Evolutionary conservation across 2,888 invertebrate genomes (phyloP), one percentile per base, ranked within the genome.

Genomic region (Tachina grossa): DNA sequence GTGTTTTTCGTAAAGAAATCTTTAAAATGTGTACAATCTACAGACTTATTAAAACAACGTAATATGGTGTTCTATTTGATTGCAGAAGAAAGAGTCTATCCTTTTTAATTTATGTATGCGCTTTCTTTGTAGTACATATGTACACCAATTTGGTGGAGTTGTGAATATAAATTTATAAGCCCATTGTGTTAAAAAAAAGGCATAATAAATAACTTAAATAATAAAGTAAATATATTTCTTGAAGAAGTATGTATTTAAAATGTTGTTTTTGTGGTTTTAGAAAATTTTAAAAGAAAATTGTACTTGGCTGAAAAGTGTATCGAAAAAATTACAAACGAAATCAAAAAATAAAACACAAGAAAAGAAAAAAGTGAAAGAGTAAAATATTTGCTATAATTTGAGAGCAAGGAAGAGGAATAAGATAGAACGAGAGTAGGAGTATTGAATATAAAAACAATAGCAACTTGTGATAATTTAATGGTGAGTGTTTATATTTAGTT

Each of bases 331-430:
- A 31, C 6, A 14, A 66, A 39, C 9, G 71, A 10, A 10, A 43
- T 51, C 51, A 63, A 80, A 31, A 47, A 77, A 71, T 22, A 8
- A 14, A 72, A 19, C 19, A 69, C 41, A 75, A 59, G 57, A 77
- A 84, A 74, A 49, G 10, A 61, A 72, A n/a, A 69, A 84, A 45
- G 65, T 39, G 22, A 80, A 45, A 22, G 63, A 69, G 66, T 65
- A 74, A 57, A 69, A 45, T 55, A 45, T 66, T 69, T 49, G 61
- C 68, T 72, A 49, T n/a, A 59, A 45, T 31, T 69, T 22, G 41
- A 45, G 63, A 69, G 11, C 59, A 53, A 69, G 61, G 19, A 72
- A 81, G 55, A 63, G 63, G 47, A 57, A 13, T 68, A 51, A 59
- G 5, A 80, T 31, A 61, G 31, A 57, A 19, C 16, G 49, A 45